Evolutionary conservation across 37 sponge, comb jelly and placozoan species (phyloP), one percentile per base, ranked within the genome.

Genomic region (Petrosia ficiformis): DNA sequence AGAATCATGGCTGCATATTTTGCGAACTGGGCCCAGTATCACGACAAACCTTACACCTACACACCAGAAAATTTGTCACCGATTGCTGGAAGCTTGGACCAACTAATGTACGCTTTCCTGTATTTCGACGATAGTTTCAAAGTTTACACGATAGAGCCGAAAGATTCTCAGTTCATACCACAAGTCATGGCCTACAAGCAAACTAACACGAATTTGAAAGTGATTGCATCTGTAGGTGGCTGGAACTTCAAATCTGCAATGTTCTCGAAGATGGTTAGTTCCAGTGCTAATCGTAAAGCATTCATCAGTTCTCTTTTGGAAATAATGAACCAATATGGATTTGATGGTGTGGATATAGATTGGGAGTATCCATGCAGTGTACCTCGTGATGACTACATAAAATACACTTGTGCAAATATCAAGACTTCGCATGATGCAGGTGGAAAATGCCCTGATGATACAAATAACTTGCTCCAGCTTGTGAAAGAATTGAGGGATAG

Each of bases 331-430:
- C 35, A 39, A 24, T 16, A 61, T n/a, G 28, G 28, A 3, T 57
- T 76, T 28, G 77, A 76, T 24, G 77, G 77, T 25, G 44, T 76
- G 14, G 66, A 76, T 19, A 76, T 76, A 10, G 60, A 63, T 36
- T 76, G 77, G 77, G 60, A 76, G 66, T 76, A 58, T 39, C 77
- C 77, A 25, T 76, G 77, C 60, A 76, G 77, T 40, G 1, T 24
- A 37, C 77, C 31, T 28, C 33, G 66, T 3, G 63, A 34, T 1
- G 43, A 58, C 6, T 39, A 61, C 41, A 40, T 58, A 2, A 76
- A 63, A 44, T 28, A 30, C 26, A 57, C 66, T 1, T 76, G 77
- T 61, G 36, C 33, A 6, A 5, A 58, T 5, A 42, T 37, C 37
- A 61, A 39, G n/a, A 14, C 10, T n/a, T 10, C 22, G 2, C 24